Evolutionary conservation across 2,113 vertebrate genomes (phyloP).

Genomic region (Orthochromis malagaraziensis): DNA sequence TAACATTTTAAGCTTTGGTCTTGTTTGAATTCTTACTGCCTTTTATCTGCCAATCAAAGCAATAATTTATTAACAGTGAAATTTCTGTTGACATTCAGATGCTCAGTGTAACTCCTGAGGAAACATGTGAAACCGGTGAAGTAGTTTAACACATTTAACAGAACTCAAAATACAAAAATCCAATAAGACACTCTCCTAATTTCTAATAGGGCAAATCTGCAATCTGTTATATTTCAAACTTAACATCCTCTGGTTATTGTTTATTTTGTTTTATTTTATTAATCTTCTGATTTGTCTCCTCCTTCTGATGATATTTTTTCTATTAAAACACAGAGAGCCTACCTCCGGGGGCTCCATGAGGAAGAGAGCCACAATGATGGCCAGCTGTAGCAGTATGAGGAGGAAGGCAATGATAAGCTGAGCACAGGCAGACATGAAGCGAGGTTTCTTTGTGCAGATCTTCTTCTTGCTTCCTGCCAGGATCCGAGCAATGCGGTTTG

Average conservation of each 20-base stretch:
- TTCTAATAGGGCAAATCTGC: background rate
- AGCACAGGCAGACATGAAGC: slow-evolving; percentile 98
- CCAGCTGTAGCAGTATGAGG: slow-evolving; percentile 90
- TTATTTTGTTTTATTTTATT: background rate
- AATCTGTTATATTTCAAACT: background rate
- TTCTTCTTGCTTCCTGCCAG: slow-evolving; percentile 99
- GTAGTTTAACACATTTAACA: background rate
- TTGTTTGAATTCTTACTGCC: background rate
- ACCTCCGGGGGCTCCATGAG: slow-evolving; percentile 87
- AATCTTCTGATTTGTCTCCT: background rate
- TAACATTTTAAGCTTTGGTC: background rate
- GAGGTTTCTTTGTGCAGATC: slow-evolving; percentile 97
- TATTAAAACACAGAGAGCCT: background rate
- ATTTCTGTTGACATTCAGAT: background rate
- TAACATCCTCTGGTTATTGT: background rate
- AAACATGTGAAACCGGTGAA: background rate
- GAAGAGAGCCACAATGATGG: slow-evolving; percentile 94
- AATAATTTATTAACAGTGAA: background rate
- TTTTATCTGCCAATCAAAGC: background rate
- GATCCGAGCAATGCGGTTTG: slow-evolving; percentile 96
- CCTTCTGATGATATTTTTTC: background rate
- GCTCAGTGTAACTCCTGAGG: background rate
- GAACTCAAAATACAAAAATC: background rate
- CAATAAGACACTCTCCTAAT: background rate
- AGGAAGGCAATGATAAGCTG: slow-evolving; percentile 94